Evolutionary conservation across 1,140 invertebrate species (phyloP).

Genomic region (Pristionchus pacificus): DNA sequence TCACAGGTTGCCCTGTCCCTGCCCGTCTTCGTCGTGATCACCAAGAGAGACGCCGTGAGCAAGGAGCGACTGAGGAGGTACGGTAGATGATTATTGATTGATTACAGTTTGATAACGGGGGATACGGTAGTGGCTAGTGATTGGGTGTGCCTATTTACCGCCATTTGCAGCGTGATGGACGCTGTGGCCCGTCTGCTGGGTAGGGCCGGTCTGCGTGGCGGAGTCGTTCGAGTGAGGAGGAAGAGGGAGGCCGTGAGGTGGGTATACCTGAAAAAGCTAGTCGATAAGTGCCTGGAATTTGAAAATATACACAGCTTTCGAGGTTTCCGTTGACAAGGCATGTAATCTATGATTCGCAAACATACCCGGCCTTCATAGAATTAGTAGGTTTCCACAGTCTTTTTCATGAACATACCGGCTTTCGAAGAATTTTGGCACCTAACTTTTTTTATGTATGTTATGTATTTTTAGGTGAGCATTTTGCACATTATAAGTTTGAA

Average conservation of each 20-base stretch:
- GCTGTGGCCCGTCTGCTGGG: conserved; percentile 20
- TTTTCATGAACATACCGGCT: too few relatives aligned
- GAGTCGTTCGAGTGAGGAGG: conserved; percentile 17
- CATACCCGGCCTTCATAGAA: too few relatives aligned
- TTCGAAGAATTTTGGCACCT: too few relatives aligned
- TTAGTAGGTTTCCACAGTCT: too few relatives aligned
- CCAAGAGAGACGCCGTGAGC: conserved; percentile 74
- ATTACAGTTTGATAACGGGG: neutral
- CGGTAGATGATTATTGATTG: conserved; percentile 58
- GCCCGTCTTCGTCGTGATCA: conserved; percentile 82
- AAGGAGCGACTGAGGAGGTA: conserved; percentile 62
- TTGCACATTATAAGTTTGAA: too few relatives aligned
- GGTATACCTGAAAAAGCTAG: too few relatives aligned
- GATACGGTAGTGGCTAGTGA: neutral
- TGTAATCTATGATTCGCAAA: too few relatives aligned
- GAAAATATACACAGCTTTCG: too few relatives aligned
- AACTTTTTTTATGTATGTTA: too few relatives aligned
- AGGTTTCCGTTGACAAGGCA: too few relatives aligned
- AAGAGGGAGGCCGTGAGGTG: conserved; percentile 28
- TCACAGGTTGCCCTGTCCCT: conserved; percentile 79
- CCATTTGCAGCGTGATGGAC: conserved; percentile 17
- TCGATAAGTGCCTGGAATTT: too few relatives aligned
- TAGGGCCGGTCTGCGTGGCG: conserved; percentile 20
- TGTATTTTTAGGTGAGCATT: too few relatives aligned
- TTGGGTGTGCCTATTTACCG: neutral